A percentile compares a stretch with the other conserved stretches of the same genome.
Conservation (phyloP, 1,140 invertebrate genomes). For the Diachasmimorpha longicaudata region DNA sequence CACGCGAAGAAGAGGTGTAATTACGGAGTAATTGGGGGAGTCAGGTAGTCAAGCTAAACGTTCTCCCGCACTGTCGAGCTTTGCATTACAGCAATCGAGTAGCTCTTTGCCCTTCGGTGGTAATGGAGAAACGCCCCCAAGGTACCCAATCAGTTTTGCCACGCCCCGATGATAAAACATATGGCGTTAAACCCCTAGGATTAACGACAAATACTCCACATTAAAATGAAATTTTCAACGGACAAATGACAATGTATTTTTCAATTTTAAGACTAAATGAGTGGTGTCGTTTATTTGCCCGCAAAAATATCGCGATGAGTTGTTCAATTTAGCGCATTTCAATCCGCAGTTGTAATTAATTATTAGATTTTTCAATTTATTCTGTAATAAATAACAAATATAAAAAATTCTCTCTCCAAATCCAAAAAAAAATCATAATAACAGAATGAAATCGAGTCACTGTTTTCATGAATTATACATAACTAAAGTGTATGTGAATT, state of each 20-base stretch:
- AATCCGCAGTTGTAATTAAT: no score
- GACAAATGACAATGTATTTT: neutral
- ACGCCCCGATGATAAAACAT: conserved; percentile 18
- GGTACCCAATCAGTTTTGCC: neutral
- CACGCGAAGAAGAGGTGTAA: conserved; percentile 27
- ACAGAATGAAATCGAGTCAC: conserved; percentile 17
- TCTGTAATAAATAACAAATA: no score
- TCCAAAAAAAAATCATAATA: conserved; percentile 10
- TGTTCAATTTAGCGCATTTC: no score
- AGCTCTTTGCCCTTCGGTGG: conserved; percentile 27
- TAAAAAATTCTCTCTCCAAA: neutral
- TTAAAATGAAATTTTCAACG: conserved; percentile 2
- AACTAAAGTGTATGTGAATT: conserved; percentile 17
- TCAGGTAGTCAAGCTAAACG: conserved; percentile 25
- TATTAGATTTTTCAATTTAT: no score
- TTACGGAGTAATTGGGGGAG: conserved; percentile 6
- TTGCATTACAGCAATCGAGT: conserved; percentile 34
- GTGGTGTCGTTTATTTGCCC: neutral
- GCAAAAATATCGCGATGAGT: neutral
- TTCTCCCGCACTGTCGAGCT: conserved; percentile 30
- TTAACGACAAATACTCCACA: neutral
- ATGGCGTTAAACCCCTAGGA: conserved; percentile 4
- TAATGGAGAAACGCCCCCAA: conserved; percentile 27
- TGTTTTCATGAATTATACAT: conserved; percentile 25
- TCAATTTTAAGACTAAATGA: neutral